Conservation (phyloP, 1,140 invertebrate genomes). For the Drosophila kepulauana region DNA sequence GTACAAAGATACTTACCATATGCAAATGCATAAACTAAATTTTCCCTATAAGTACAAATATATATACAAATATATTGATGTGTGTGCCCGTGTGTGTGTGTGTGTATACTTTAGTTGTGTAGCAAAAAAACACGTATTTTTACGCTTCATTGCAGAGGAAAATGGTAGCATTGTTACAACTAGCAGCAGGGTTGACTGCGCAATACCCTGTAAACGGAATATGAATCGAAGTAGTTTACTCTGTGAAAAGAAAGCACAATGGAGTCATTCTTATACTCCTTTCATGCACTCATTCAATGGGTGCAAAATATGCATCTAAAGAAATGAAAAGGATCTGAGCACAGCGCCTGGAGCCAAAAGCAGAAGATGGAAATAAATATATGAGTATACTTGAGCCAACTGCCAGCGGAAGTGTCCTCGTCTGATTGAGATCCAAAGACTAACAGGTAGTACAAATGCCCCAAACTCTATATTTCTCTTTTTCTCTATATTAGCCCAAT, state of each 20-base stretch:
- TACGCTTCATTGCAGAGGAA: conserved; percentile 77
- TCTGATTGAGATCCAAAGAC: conserved; percentile 9
- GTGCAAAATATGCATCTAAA: conserved; percentile 10
- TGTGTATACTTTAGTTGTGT: conserved; percentile 27
- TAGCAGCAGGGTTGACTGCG: not conserved
- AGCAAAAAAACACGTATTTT: conserved; percentile 72
- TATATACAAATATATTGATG: not conserved
- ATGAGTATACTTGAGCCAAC: conserved; percentile 33
- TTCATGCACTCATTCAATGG: not conserved
- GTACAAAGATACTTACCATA: conserved; percentile 55
- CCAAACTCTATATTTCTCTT: not conserved
- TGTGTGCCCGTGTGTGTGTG: not conserved
- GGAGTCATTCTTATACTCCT: not conserved
- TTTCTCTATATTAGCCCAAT: conserved; percentile 21
- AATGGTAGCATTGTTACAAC: conserved; percentile 47
- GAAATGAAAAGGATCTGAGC: conserved; percentile 30
- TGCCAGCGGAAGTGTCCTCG: conserved; percentile 26
- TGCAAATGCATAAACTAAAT: conserved; percentile 84
- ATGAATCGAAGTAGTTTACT: no score
- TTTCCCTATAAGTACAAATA: conserved; percentile 64
- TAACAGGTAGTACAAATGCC: conserved; percentile 1
- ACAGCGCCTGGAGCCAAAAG: conserved; percentile 18
- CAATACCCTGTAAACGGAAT: conserved; percentile 13
- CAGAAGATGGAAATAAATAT: conserved; percentile 45
- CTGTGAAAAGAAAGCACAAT: not conserved